phyloP scores from a whole-genome alignment of 2,797 vertebrate species.

The Ctenopoma kingsleyae region DNA sequence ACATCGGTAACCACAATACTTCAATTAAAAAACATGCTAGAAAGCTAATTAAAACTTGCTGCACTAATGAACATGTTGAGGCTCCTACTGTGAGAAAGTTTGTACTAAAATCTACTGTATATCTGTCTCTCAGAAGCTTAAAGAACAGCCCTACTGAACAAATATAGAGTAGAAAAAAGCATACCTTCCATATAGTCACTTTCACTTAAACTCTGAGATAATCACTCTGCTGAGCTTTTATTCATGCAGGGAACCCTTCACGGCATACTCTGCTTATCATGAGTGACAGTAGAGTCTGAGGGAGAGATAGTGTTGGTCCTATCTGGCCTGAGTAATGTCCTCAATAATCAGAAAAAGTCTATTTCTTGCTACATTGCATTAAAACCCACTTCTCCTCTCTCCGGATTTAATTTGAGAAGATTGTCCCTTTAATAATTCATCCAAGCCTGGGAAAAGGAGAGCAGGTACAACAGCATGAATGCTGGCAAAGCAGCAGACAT shows the following conservation, averaged over 20 bases:
- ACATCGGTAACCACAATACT: too few species aligned
- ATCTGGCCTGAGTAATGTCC: constrained; percentile 34
- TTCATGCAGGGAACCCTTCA: background rate
- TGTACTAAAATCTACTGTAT: too few species aligned
- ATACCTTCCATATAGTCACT: background rate
- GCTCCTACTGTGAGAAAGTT: too few species aligned
- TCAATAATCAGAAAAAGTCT: constrained; percentile 27
- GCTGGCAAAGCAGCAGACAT: constrained; percentile 9
- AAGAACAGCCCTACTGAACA: too few species aligned
- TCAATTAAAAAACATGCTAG: too few species aligned
- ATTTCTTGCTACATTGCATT: constrained; percentile 56
- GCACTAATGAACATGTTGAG: too few species aligned
- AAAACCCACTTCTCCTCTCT: constrained; percentile 42
- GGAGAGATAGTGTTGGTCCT: constrained; percentile 18
- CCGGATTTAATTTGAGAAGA: constrained; percentile 69
- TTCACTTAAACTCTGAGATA: background rate
- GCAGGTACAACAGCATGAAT: constrained; percentile 15
- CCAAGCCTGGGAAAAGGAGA: constrained; percentile 11
- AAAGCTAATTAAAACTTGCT: too few species aligned
- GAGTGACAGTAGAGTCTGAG: constrained; percentile 17
- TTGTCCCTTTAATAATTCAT: constrained; percentile 73
- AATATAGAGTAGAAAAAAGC: background rate
- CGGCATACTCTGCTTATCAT: constrained; percentile 26
- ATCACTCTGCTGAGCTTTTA: constrained; percentile 9
- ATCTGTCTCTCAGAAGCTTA: too few species aligned